These are phyloP conservation scores for Ophion obscuratus DNA, from an alignment of 2,888 invertebrate species.

Conservation along the genomic window DNA sequence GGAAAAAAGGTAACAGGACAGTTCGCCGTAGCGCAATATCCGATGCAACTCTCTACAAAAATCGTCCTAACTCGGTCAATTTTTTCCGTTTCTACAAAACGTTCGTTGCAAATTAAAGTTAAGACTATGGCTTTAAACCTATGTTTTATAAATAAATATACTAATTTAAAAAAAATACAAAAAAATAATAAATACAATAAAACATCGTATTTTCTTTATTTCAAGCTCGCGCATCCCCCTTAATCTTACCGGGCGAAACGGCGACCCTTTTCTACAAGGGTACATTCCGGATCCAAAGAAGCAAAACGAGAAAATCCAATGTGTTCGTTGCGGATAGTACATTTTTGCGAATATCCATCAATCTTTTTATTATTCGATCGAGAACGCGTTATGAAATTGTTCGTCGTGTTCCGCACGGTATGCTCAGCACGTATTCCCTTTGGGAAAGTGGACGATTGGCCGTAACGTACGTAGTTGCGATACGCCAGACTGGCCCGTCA, in stretches of 20 bases:
- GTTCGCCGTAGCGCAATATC: too few species aligned
- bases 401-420: not conserved
- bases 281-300: not conserved
- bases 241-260: not conserved
- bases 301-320: not conserved
- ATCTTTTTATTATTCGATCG: not conserved
- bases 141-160: not conserved
- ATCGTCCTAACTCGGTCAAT: too few species aligned
- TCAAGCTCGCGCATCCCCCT: not conserved
- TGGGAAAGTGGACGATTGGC: constrained; percentile 50
- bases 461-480: constrained; percentile 28
- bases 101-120: too few species aligned
- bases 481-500: constrained; percentile 23
- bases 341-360: not conserved
- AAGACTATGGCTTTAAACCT: not conserved
- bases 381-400: not conserved
- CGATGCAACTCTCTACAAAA: too few species aligned
- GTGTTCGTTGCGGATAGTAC: not conserved
- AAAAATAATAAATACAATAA: not conserved
- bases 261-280: too few species aligned
- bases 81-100: too few species aligned
- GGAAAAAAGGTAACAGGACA: too few species aligned
- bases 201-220: not conserved
- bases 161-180: too few species aligned
- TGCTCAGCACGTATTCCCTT: not conserved